phyloP scores from a whole-genome alignment of 2,113 vertebrate species.

The Brachypteracias leptosomus region DNA sequence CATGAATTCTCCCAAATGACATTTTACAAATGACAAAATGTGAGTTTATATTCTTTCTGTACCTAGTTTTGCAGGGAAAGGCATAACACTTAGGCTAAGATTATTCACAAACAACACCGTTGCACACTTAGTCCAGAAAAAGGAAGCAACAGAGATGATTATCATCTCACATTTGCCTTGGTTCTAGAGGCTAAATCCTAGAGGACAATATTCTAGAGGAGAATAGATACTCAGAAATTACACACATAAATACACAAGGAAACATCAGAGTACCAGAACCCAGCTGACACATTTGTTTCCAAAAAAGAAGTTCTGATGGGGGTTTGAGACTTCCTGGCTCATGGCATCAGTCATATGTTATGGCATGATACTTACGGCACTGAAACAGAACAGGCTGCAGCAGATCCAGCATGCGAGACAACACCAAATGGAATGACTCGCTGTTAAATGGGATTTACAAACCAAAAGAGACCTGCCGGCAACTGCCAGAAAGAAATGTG shows the following conservation, averaged over 20 bases:
- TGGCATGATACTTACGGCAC: fast-evolving
- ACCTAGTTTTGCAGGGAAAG: neutral
- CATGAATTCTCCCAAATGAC: neutral
- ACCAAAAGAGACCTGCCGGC: neutral
- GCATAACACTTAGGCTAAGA: neutral
- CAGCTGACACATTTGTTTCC: neutral
- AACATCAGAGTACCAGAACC: neutral
- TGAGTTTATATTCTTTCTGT: neutral
- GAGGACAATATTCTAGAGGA: neutral
- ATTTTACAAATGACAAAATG: neutral
- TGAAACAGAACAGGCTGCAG: neutral
- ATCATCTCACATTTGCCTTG: neutral
- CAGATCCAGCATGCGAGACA: neutral
- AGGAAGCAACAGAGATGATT: neutral
- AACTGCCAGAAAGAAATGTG: neutral
- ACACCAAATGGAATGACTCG: neutral
- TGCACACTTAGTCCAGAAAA: neutral
- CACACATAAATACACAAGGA: neutral
- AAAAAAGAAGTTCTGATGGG: neutral
- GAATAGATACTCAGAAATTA: neutral
- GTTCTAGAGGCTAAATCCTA: neutral
- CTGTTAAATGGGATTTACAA: neutral
- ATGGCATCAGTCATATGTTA: neutral
- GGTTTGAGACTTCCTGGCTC: neutral
- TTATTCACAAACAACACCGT: neutral